Conservation (phyloP, 2,797 vertebrate genomes). For the Cetoscarus ocellatus region DNA sequence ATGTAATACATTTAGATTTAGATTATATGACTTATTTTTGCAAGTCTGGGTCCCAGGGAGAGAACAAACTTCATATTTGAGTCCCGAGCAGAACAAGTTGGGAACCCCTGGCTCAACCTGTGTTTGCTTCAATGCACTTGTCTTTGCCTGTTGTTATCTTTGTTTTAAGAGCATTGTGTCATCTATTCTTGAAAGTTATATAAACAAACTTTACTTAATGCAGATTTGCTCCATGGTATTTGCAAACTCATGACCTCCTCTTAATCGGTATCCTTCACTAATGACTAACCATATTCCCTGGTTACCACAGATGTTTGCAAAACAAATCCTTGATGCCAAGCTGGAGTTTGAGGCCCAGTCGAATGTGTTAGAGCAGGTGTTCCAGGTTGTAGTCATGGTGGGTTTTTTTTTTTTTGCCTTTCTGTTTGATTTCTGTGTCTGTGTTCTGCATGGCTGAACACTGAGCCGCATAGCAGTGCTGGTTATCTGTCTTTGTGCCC, state of each 20-base stretch:
- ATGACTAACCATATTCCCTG: constrained; percentile 60
- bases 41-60: no score
- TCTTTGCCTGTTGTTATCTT: no score
- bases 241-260: constrained; percentile 38
- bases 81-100: no score
- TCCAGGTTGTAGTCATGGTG: constrained; percentile 57
- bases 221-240: constrained; percentile 28
- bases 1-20: no score
- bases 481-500: constrained; percentile 50
- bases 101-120: no score
- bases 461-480: constrained; percentile 49
- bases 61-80: no score
- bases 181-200: no score
- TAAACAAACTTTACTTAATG: no score
- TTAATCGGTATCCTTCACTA: constrained; percentile 64
- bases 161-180: no score
- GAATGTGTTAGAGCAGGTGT: constrained; percentile 70
- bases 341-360: constrained; percentile 45
- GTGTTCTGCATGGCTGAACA: constrained; percentile 70
- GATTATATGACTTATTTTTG: no score
- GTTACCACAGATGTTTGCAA: constrained; percentile 50
- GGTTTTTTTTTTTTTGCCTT: constrained; percentile 70
- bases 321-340: constrained; percentile 51
- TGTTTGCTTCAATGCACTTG: no score
- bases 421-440: constrained; percentile 72